Base-by-base conservation (phyloP, 1,140 invertebrate genomes). In the Brachionus angularis region DNA sequence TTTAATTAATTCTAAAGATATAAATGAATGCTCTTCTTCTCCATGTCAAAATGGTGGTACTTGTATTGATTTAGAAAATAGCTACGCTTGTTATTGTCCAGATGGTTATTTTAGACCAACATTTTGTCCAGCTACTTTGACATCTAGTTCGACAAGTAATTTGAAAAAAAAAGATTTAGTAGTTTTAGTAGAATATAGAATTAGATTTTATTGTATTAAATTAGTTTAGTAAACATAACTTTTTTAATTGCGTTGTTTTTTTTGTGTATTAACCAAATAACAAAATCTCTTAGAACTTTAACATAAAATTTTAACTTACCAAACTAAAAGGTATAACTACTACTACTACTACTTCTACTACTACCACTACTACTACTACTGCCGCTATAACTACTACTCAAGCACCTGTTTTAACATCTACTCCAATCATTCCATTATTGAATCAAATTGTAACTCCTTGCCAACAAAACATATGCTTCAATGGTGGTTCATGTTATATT, bases 401-500 rank as follows among this genome's bases (percentile, higher is more conserved):
- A 12, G 47, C 3, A 25, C 31, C 18, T 12, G 10, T 23, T 2
- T 33, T 46, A 34, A 47, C 29, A 29, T 34, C 62, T 47, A 23
- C 62, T 21, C 10, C 27, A 47, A 23, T 67, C 10, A 58, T 21
- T n/a, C 53, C 53, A 23, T 23, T 58, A 12, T 29, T 58, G n/a
- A 50, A 67, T 33, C 42, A 67, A 67, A 67, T 67, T 16, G 62
- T 67, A 10, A 67, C 42, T n/a, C 42, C 62, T 34, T 67, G 62
- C 36, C 47, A 46, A 34, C 62, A 50, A 50, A 67, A 67, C 21
- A 67, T 67, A n/a, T 67, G 62, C 25, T 67, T 84, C 90, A 18
- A 92, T 96, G 31, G 93, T 91, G 12, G 88, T 89, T 0, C 79
- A 87, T 67, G 62, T 25, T 67, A 67, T 12, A 67, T 67, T 16